phyloP scores from a whole-genome alignment of 2,888 invertebrate genomes.

The Drosophila mayaguana region DNA sequence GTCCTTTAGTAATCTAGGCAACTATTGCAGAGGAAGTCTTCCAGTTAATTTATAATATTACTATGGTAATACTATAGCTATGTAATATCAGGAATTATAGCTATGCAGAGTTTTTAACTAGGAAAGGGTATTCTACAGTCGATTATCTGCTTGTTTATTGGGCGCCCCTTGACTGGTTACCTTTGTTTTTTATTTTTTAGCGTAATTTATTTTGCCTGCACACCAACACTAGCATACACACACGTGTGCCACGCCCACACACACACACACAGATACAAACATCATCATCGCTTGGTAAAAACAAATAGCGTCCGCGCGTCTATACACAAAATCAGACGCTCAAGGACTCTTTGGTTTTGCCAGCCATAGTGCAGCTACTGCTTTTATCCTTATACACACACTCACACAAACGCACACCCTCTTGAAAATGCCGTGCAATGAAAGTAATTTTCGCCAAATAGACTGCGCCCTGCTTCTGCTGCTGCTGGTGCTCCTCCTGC shows the following conservation, averaged over 20 bases:
- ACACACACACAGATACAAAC: slow-evolving; percentile 17
- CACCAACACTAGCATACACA: slow-evolving; percentile 12
- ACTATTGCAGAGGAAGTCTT: too few relatives aligned
- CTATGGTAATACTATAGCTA: too few relatives aligned
- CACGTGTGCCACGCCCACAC: slow-evolving; percentile 35
- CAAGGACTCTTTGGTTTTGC: slow-evolving; percentile 80
- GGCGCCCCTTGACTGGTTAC: slow-evolving; percentile 44
- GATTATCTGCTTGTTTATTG: background rate
- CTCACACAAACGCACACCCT: slow-evolving; percentile 27
- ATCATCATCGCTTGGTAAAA: slow-evolving; percentile 42
- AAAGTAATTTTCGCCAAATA: slow-evolving; percentile 80
- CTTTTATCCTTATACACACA: slow-evolving; percentile 19
- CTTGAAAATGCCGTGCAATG: slow-evolving; percentile 73
- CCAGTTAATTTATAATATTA: too few relatives aligned
- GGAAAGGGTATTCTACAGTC: background rate
- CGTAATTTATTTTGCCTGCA: slow-evolving; percentile 54
- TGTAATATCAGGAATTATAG: too few relatives aligned
- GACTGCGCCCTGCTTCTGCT: slow-evolving; percentile 55
- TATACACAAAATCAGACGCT: slow-evolving; percentile 82
- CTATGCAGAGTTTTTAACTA: too few relatives aligned
- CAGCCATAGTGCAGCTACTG: slow-evolving; percentile 14
- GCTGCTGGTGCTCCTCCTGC: background rate
- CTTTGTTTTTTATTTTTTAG: slow-evolving; percentile 44
- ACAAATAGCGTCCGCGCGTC: slow-evolving; percentile 77
- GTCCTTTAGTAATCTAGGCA: too few relatives aligned